Evolutionary conservation across 1,140 invertebrate species (phyloP).

Genomic region (Danaus melanippus): DNA sequence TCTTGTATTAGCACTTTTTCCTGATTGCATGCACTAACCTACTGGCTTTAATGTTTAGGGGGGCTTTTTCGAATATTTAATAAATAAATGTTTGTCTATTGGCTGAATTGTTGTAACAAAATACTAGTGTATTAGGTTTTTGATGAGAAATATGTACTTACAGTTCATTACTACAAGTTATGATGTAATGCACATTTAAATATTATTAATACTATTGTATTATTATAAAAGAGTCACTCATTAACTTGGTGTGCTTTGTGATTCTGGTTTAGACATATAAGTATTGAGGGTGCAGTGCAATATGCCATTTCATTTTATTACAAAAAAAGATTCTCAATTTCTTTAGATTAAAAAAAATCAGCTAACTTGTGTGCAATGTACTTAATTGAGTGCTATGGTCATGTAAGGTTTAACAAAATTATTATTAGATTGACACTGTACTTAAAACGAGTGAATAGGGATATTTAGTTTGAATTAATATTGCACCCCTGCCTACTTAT

Average conservation of each 20-base stretch:
- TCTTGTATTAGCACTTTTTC: slow-evolving; percentile 57
- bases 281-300: slow-evolving; percentile 52
- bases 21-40: slow-evolving; percentile 61
- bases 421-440: slow-evolving; percentile 35
- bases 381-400: slow-evolving; percentile 25
- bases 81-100: slow-evolving; percentile 49
- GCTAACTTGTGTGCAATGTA: slow-evolving; percentile 32
- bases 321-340: slow-evolving; percentile 12
- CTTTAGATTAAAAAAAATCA: slow-evolving; percentile 28
- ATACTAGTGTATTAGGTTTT: slow-evolving; percentile 32
- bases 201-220: slow-evolving; percentile 15
- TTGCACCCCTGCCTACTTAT: slow-evolving; percentile 47
- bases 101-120: slow-evolving; percentile 44
- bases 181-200: slow-evolving; percentile 26
- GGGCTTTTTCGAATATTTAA: slow-evolving; percentile 44
- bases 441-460: slow-evolving; percentile 41
- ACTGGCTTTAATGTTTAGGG: slow-evolving; percentile 55
- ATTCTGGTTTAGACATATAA: slow-evolving; percentile 28
- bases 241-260: slow-evolving; percentile 27
- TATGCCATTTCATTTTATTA: slow-evolving; percentile 31
- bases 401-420: slow-evolving; percentile 32
- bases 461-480: slow-evolving; percentile 43
- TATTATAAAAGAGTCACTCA: slow-evolving; percentile 23
- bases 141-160: slow-evolving; percentile 44
- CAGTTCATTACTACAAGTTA: slow-evolving; percentile 26